Evolutionary conservation across 2,797 vertebrate genomes (phyloP), one percentile per base, ranked within the genome.

Genomic region (Pelochelys cantorii): DNA sequence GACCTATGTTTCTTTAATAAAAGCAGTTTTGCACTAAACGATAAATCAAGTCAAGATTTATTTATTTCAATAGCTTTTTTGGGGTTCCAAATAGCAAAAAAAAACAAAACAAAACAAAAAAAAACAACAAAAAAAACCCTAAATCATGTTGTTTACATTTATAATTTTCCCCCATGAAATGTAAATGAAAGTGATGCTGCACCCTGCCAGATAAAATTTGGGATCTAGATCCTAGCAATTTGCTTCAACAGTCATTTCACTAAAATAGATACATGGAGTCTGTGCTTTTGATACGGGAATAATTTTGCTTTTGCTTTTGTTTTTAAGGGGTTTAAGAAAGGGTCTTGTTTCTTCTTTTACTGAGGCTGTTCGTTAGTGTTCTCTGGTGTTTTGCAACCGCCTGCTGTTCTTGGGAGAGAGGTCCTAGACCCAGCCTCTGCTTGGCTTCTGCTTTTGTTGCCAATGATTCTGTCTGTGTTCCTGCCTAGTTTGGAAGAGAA

Each of bases 1-100:
- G 94, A 93, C 89, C 84, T 94, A 86, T 77, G 89, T 94, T 94
- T 92, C 85, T 93, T 92, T 86, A 93, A 92, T 92, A 96, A 94
- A 96, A 94, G 85, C 87, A 84, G 85, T 94, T 95, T 59, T 52
- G 79, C 89, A 86, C 90, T 90, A 23, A 86, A 90, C 87, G 93
- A 91, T 93, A 93, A 91, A 91, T 91, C 93, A 95, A 81, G 79
- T 71, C 62, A 83, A 83, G 52, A 93, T 94, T 86, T 95, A 94
- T 93, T 93, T 92, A 42, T 75, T 93, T 89, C 90, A 88, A 82
- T 93, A 93, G 5, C 5, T 14, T 53, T 89, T 48, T 68, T 25
- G n/a, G 89, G 79, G 42, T 90, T 92, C 89, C 90, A 91, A 95
- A 92, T 86, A 75, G 85, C 68, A 90, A 87, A 94, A 65, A 65